Percentiles rank a stretch among this genome's conserved stretches.
Conservation (phyloP, 1,140 invertebrate genomes). For the Brachionus rotundiformis region DNA sequence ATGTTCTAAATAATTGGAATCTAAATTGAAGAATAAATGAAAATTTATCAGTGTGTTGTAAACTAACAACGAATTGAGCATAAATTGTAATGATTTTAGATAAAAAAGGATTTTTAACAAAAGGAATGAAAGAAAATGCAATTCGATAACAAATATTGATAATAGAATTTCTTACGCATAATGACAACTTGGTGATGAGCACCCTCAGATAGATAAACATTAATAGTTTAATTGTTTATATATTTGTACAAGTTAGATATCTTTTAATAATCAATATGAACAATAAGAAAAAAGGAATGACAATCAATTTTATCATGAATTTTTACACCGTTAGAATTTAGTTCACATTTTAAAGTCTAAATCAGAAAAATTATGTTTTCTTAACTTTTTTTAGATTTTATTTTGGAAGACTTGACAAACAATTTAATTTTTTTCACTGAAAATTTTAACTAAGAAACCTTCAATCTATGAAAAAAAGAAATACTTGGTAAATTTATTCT, state of each 20-base stretch:
- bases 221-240: background rate
- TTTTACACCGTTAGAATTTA: background rate
- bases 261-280: background rate
- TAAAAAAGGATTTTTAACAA: background rate
- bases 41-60: background rate
- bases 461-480: background rate
- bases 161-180: slow-evolving; percentile 27
- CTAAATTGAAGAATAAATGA: slow-evolving; percentile 25
- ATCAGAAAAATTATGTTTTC: background rate
- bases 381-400: too few relatives aligned
- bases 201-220: slow-evolving; percentile 24
- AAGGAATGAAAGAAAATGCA: slow-evolving; percentile 2
- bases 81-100: background rate
- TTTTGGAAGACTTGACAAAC: background rate
- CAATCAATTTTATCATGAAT: background rate
- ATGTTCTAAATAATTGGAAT: background rate
- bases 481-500: background rate
- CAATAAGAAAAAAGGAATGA: too few relatives aligned
- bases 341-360: background rate
- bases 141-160: slow-evolving; percentile 31
- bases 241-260: too few relatives aligned
- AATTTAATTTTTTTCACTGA: background rate
- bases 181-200: background rate
- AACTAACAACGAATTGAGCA: background rate
- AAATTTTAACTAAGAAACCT: background rate